Evolutionary conservation across 2,888 invertebrate genomes (phyloP).

Genomic region (Gari tellinella): DNA sequence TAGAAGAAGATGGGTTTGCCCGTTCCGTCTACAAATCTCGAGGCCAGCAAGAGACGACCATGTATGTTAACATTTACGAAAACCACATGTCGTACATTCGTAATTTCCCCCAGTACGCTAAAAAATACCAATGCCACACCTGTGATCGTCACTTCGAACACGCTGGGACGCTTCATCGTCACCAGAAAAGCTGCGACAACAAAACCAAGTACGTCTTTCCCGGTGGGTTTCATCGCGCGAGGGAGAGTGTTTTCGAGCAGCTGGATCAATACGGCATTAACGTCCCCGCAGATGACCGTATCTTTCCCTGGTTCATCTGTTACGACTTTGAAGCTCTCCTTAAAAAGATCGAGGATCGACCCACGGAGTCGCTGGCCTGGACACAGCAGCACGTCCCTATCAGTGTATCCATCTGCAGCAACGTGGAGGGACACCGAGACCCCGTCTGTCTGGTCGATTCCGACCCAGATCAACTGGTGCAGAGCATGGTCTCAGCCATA

Average conservation of each 20-base stretch:
- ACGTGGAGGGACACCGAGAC: constrained; percentile 30
- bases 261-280: constrained; percentile 25
- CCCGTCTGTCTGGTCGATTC: constrained; percentile 17
- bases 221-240: constrained; percentile 20
- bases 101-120: constrained; percentile 15
- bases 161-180: constrained; percentile 16
- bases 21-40: constrained; percentile 33
- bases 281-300: constrained; percentile 5
- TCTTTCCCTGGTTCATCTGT: not conserved
- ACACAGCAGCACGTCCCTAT: constrained; percentile 21
- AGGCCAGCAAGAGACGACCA: constrained; percentile 10
- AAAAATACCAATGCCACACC: constrained; percentile 32
- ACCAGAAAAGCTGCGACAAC: constrained; percentile 33
- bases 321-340: too few species aligned
- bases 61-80: constrained; percentile 47
- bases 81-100: constrained; percentile 44
- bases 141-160: constrained; percentile 45
- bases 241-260: constrained; percentile 28
- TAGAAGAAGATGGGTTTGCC: constrained; percentile 37
- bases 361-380: too few species aligned
- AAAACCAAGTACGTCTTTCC: constrained; percentile 28
- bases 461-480: constrained; percentile 19
- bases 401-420: constrained; percentile 34
- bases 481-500: not conserved
- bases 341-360: too few species aligned